Evolutionary conservation across 2,888 invertebrate genomes (phyloP), one percentile per base, ranked within the genome.

Genomic region (Stenichneumon culpator): DNA sequence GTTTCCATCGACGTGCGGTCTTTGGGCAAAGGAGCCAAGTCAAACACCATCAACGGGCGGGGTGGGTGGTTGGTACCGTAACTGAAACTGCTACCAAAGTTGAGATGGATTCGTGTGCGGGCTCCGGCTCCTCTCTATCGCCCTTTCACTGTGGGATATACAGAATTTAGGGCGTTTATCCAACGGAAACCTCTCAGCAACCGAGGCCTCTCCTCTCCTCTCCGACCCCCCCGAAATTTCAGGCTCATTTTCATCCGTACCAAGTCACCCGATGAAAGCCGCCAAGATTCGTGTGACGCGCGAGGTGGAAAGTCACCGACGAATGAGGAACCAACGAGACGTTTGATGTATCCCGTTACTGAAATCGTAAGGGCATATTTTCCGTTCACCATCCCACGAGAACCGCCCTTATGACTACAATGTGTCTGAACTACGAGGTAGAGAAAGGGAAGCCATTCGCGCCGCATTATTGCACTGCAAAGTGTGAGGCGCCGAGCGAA

Each of bases 11-110:
- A 52, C 70, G 63, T 72, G 72, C 50, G 72, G 50, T 67, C 67
- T 82, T 86, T 68, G 52, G 57, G 73, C 77, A 79, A 79, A 84
- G 77, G 80, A 86, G 60, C 74, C 57, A 78, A 84, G 84, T 86
- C 84, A 86, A 86, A 84, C 79, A 82, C 83, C 82, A 86, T 84
- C 75, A 82, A 68, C 68, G 57, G 74, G 69, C 36, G 69, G 3
- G 14, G 44, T 3, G 44, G 44, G 3, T 0, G 44, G 14, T 3
- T 14, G 72, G 73, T 32, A 73, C 73, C 63, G 73, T 73, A 84
- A 84, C 67, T 63, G 52, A 79, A 79, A 25, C 68, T 39, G 14
- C 68, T 72, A 54, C 50, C 65, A 39, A 79, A 72, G 70, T 79
- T 72, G 39, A 54, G 65, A 72, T 79, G 72, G 63, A 79, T 70